These are phyloP conservation scores for Vidua macroura DNA, from an alignment of 2,113 vertebrate species.

Conservation along the genomic window DNA sequence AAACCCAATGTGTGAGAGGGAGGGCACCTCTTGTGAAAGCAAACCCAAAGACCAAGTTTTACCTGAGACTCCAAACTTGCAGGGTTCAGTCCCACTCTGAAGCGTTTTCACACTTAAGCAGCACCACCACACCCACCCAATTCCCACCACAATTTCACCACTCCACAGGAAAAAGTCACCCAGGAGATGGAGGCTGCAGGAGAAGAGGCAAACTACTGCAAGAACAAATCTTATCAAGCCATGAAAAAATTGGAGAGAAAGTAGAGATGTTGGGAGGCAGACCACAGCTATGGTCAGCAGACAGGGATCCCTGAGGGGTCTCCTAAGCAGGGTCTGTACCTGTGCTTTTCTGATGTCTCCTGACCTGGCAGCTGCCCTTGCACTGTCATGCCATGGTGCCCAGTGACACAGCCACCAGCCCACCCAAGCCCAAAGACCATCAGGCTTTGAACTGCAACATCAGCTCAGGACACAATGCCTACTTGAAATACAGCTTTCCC, in stretches of 20 bases:
- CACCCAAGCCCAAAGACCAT: not conserved
- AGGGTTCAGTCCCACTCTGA: not conserved
- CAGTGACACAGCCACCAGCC: not conserved
- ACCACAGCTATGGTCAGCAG: not conserved
- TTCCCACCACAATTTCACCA: not conserved
- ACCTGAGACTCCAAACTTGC: not conserved
- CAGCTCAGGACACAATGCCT: not conserved
- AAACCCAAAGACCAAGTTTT: not conserved
- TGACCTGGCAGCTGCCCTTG: not conserved
- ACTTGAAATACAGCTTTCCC: not conserved
- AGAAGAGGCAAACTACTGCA: not conserved
- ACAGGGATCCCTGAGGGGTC: not conserved
- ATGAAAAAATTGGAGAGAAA: not conserved
- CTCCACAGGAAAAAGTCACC: not conserved
- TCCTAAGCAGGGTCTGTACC: not conserved
- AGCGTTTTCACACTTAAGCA: not conserved
- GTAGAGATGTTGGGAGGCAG: not conserved
- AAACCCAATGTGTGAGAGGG: not conserved
- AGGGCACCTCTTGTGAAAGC: not conserved
- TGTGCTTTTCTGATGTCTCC: not conserved
- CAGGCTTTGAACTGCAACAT: not conserved
- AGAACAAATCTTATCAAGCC: not conserved
- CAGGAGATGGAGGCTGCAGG: rapidly evolving
- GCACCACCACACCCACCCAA: not conserved
- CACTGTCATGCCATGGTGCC: rapidly evolving